These are phyloP conservation scores for Drosophila kambysellisi DNA, from an alignment of 2,888 invertebrate species.

Conservation along the genomic window DNA sequence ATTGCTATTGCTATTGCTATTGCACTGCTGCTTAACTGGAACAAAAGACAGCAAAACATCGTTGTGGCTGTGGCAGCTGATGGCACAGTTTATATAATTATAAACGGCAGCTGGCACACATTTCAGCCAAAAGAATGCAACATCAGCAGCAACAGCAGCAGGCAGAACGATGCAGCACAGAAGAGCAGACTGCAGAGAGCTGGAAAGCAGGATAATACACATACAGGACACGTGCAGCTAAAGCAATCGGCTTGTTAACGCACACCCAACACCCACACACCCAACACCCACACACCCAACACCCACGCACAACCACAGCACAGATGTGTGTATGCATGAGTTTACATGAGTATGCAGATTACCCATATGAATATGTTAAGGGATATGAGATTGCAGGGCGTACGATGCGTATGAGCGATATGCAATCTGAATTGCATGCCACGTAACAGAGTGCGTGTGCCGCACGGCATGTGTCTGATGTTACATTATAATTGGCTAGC, in stretches of 20 bases:
- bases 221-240: conserved; percentile 43
- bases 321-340: not conserved
- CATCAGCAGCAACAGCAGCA: conserved; percentile 13
- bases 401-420: conserved; percentile 64
- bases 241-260: conserved; percentile 48
- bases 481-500: not conserved
- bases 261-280: conserved; percentile 16
- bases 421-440: conserved; percentile 34
- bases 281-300: conserved; percentile 8
- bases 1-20: not conserved
- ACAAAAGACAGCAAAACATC: conserved; percentile 53
- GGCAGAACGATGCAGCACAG: conserved; percentile 1
- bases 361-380: conserved; percentile 63
- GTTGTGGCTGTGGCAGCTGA: conserved; percentile 44
- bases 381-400: conserved; percentile 24
- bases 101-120: conserved; percentile 67
- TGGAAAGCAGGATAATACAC: conserved; percentile 26
- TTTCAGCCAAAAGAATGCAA: conserved; percentile 21
- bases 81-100: conserved; percentile 77
- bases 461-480: not conserved
- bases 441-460: conserved; percentile 15
- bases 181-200: conserved; percentile 10
- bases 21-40: conserved; percentile 51
- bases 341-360: conserved; percentile 40
- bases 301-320: not conserved